Conservation (phyloP, 2,888 invertebrate genomes). For the Leptinotarsa juncta region DNA sequence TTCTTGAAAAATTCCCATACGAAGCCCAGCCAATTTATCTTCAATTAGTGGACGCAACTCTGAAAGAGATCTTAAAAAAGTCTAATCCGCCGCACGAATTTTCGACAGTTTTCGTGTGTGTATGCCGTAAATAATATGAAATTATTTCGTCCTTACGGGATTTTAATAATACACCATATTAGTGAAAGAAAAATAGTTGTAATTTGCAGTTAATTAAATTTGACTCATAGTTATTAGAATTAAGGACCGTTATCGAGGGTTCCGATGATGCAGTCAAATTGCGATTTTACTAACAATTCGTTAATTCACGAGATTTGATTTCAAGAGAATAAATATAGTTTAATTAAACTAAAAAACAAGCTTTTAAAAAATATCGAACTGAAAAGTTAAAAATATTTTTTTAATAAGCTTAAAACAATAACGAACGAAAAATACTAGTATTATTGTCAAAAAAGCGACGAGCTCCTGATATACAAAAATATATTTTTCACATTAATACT, state of each 20-base stretch:
- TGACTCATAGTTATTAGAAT: constrained; percentile 34
- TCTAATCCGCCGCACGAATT: constrained; percentile 3
- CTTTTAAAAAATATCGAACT: too few relatives aligned
- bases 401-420: too few relatives aligned
- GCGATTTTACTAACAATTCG: background rate
- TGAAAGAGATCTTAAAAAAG: background rate
- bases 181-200: constrained; percentile 29
- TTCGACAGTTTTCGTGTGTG: constrained; percentile 15
- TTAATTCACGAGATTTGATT: too few relatives aligned
- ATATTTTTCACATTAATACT: too few relatives aligned
- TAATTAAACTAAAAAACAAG: too few relatives aligned
- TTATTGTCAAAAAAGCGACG: too few relatives aligned
- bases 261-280: constrained; percentile 3
- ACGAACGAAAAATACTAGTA: too few relatives aligned
- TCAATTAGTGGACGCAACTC: background rate
- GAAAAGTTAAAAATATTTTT: too few relatives aligned
- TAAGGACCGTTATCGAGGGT: constrained; percentile 24
- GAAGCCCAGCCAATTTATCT: background rate
- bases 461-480: too few relatives aligned
- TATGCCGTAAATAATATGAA: constrained; percentile 8
- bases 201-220: constrained; percentile 36
- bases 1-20: background rate
- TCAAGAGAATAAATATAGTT: too few relatives aligned
- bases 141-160: constrained; percentile 14
- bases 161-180: constrained; percentile 17